Conservation (phyloP, 1,140 invertebrate species). For the roundworm (Caenorhabditis elegans) region WBcel235 BX284603.4:9933501-9934000, state of each 20-base stretch:
- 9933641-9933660: slow-evolving; percentile 66
- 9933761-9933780: slow-evolving; percentile 67
- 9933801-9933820: slow-evolving; percentile 48
- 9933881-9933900: slow-evolving; percentile 20
- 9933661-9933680: slow-evolving; percentile 58
- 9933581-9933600: slow-evolving; percentile 51
- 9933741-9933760: slow-evolving; percentile 49
- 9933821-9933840: not conserved
- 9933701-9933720: not conserved
- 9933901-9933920: slow-evolving; percentile 23
- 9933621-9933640: not conserved
- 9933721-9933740: not conserved
- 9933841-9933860: not conserved
- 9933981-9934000: slow-evolving; percentile 69
- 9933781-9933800: slow-evolving; percentile 73
- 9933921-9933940: slow-evolving; percentile 1
- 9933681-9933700: slow-evolving; percentile 27
- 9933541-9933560: slow-evolving; percentile 51
- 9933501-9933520: slow-evolving; percentile 79
- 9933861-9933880: slow-evolving; percentile 11
- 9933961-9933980: slow-evolving; percentile 64
- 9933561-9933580: slow-evolving; percentile 50
- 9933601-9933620: slow-evolving; percentile 44
- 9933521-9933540: slow-evolving; percentile 87
- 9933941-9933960: slow-evolving; percentile 47